Conservation (phyloP, 2,797 vertebrate genomes). For the Hoplostethus mediterraneus region DNA sequence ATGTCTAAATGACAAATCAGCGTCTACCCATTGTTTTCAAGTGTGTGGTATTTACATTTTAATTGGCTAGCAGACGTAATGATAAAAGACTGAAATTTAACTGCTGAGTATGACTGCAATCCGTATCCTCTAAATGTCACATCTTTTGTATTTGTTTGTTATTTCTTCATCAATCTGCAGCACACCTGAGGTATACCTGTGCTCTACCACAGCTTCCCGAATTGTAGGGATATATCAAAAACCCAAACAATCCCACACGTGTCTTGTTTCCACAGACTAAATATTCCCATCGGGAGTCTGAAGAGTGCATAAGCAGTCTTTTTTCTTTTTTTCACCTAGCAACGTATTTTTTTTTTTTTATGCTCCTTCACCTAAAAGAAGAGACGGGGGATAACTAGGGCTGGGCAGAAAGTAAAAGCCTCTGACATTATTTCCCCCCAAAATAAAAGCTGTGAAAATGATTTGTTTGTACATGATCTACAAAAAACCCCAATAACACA, state of each 20-base stretch:
- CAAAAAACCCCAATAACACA: constrained; percentile 31
- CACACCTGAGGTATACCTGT: constrained; percentile 36
- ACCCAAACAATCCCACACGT: constrained; percentile 49
- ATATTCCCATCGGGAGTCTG: constrained; percentile 50
- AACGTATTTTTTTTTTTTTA: constrained; percentile 1
- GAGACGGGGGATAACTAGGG: not conserved
- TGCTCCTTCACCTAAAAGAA: constrained; percentile 17
- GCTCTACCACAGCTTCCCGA: constrained; percentile 32
- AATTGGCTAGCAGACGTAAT: constrained; percentile 57
- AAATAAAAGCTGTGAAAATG: constrained; percentile 9
- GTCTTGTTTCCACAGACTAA: constrained; percentile 37
- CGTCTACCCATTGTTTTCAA: constrained; percentile 24
- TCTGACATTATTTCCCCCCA: constrained; percentile 17
- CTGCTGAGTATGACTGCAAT: constrained; percentile 56
- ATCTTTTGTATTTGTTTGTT: constrained; percentile 47
- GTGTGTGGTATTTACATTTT: constrained; percentile 59
- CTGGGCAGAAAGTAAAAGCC: not conserved
- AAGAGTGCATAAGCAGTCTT: constrained; percentile 33
- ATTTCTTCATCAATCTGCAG: constrained; percentile 37
- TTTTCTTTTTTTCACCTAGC: constrained; percentile 22
- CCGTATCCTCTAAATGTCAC: constrained; percentile 61
- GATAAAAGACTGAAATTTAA: constrained; percentile 53
- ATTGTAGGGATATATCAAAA: constrained; percentile 35
- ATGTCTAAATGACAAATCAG: constrained; percentile 34
- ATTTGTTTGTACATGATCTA: constrained; percentile 24